These are phyloP conservation scores for Hylaea fasciaria DNA, from an alignment of 2,888 invertebrate genomes.

Conservation along the genomic window DNA sequence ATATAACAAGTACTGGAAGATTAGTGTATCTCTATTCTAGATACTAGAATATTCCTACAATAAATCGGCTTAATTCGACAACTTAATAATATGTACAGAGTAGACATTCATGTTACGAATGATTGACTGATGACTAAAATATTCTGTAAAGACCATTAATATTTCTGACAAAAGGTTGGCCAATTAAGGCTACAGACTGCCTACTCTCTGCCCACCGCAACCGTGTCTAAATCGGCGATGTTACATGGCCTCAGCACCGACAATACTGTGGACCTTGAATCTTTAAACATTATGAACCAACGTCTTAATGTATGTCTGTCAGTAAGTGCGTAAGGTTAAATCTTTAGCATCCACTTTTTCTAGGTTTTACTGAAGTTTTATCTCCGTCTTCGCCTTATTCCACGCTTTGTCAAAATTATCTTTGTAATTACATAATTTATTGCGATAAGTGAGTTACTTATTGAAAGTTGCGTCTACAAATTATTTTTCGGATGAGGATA, in stretches of 20 bases:
- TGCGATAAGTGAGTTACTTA: too few relatives aligned
- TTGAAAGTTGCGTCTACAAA: too few relatives aligned
- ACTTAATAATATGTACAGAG: slow-evolving; percentile 14
- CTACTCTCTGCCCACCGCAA: slow-evolving; percentile 40
- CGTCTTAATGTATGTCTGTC: slow-evolving; percentile 23
- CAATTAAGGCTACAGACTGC: slow-evolving; percentile 33
- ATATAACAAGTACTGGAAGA: neutral
- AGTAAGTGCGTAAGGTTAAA: slow-evolving; percentile 8
- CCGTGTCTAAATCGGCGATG: slow-evolving; percentile 44
- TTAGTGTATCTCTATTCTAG: slow-evolving; percentile 1
- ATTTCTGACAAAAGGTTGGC: slow-evolving; percentile 38
- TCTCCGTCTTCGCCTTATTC: too few relatives aligned
- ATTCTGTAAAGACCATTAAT: slow-evolving; percentile 27
- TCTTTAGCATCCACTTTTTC: slow-evolving; percentile 7
- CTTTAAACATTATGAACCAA: slow-evolving; percentile 39
- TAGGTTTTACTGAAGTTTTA: neutral
- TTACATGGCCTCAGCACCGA: slow-evolving; percentile 43
- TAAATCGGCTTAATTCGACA: slow-evolving; percentile 17
- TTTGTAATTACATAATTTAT: too few relatives aligned
- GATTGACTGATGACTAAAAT: slow-evolving; percentile 27
- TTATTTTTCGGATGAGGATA: too few relatives aligned
- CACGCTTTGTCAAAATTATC: too few relatives aligned
- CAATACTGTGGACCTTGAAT: slow-evolving; percentile 47
- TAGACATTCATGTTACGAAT: slow-evolving; percentile 5
- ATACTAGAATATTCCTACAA: slow-evolving; percentile 6